A percentile compares a stretch with the other conserved stretches of the same genome.
phyloP scores from a whole-genome alignment of 2,888 invertebrate genomes.

The Synergus laeviventris region DNA sequence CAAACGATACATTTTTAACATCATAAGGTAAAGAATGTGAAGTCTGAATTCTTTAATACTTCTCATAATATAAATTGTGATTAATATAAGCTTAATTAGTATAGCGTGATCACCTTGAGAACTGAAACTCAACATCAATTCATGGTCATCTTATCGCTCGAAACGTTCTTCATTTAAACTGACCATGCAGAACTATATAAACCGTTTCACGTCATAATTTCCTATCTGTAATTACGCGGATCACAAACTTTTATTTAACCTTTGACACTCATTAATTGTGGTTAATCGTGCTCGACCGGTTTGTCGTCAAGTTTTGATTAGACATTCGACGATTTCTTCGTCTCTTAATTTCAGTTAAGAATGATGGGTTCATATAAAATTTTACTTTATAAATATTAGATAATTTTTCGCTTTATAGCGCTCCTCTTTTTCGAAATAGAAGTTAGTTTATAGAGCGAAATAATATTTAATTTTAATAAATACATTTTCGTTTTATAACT shows the following conservation, averaged over 20 bases:
- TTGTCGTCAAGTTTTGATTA: conserved; percentile 10
- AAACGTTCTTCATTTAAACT: background rate
- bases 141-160: background rate
- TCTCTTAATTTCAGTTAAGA: background rate
- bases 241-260: conserved; percentile 27
- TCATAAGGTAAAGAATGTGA: no score
- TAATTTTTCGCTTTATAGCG: no score
- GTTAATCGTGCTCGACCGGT: conserved; percentile 18
- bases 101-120: background rate
- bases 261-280: conserved; percentile 22
- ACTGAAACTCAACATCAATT: background rate
- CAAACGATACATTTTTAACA: no score
- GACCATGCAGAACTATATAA: background rate
- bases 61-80: background rate
- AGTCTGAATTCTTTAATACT: no score
- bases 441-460: no score
- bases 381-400: background rate
- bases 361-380: background rate
- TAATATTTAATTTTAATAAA: no score
- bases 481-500: no score
- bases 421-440: no score
- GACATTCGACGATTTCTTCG: background rate
- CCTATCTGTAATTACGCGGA: conserved; percentile 33
- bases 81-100: background rate
- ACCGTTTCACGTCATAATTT: background rate